Base-by-base conservation (phyloP, 1,140 invertebrate species). In the Linepithema humile region DNA sequence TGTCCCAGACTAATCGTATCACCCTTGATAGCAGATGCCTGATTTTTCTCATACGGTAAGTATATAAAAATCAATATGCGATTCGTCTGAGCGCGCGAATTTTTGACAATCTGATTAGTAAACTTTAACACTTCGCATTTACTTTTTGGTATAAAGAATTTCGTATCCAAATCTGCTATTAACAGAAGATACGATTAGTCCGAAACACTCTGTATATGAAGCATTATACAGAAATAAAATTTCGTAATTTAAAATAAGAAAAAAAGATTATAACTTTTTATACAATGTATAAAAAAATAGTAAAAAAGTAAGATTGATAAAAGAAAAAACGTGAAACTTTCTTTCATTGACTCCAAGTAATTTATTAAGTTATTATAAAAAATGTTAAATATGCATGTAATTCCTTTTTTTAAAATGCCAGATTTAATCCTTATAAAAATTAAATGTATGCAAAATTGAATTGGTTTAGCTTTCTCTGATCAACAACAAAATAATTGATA, bases 341-440 rank as follows among this genome's bases (percentile, higher is more conserved):
- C 32, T 38, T 55, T 26, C 9, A 69, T 69, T 62, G 35, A 26
- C 40, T 62, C 57, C 48, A 62, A 75, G 40, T 26, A 40, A 57
- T 45, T 75, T 62, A 62, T 62, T 12, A 62, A 62, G 20, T 2
- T 38, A 62, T 62, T 48, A 20, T 4, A 26, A 50, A 69, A 70
- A 48, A 65, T 12, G 10, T 15, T 9, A 59, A 80, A 15, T 55
- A n/a, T 4, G n/a, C 32, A 4, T 12, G 17, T 74, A 29, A 1
- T 26, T 2, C 45, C 20, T 23, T 4, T 38, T 38, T 38, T 20
- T 29, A 17, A 3, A 20, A 32, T 32, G 29, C 10, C 6, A 9
- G 20, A 17, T 43, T 62, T 32, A 23, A 62, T 50, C 23, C n/a
- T 62, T n/a, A n/a, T 29, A 23, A 7, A 62, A 62, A 62, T 62